These are phyloP conservation scores for Oplegnathus fasciatus DNA, from an alignment of 2,113 vertebrate species.

Conservation along the genomic window DNA sequence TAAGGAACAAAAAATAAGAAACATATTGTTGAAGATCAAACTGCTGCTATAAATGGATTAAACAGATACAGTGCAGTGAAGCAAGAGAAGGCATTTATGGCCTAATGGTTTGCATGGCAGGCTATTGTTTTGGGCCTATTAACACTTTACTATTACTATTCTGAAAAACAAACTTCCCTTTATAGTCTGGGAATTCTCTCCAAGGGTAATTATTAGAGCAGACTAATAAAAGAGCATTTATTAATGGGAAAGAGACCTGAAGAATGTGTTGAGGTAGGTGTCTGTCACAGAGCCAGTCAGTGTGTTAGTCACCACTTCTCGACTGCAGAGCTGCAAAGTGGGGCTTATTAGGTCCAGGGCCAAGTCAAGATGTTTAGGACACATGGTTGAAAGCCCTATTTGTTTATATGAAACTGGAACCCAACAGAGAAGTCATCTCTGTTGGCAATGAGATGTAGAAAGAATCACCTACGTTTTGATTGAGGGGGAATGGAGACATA, in stretches of 20 bases:
- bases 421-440: conserved; percentile 63
- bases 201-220: conserved; percentile 49
- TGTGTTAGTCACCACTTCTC: conserved; percentile 57
- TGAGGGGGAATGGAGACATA: conserved; percentile 65
- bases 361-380: conserved; percentile 65
- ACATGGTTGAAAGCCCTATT: conserved; percentile 63
- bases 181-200: conserved; percentile 59
- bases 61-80: conserved; percentile 18
- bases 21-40: not conserved
- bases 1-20: not conserved
- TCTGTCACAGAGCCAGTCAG: conserved; percentile 71
- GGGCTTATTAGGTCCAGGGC: conserved; percentile 41
- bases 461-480: conserved; percentile 73
- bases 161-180: conserved; percentile 64
- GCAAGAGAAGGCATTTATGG: conserved; percentile 27
- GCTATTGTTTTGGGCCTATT: conserved; percentile 60
- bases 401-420: conserved; percentile 69
- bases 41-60: conserved; percentile 17
- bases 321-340: conserved; percentile 47
- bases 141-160: conserved; percentile 63
- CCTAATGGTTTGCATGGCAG: conserved; percentile 44
- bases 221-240: conserved; percentile 71
- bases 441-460: conserved; percentile 63
- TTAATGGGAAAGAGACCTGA: conserved; percentile 57
- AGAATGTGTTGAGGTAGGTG: conserved; percentile 72